A percentile compares a stretch with the other conserved stretches of the same genome.
These are phyloP conservation scores for Mesocentrotus franciscanus DNA, from an alignment of 53 echinoderm and acorn worm species.

Conservation along the genomic window DNA sequence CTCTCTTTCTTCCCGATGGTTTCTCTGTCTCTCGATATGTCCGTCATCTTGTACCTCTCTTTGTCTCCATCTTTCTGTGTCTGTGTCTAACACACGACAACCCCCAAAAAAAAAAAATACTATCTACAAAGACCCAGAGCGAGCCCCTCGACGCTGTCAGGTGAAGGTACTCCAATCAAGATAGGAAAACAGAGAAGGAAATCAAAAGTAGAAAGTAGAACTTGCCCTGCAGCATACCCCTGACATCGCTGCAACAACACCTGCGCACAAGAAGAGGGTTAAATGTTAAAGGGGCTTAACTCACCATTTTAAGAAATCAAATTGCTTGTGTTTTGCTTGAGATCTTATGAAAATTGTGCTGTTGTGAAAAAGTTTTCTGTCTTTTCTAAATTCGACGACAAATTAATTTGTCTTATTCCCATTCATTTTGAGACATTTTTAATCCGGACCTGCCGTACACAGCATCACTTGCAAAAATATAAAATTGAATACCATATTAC, in stretches of 20 bases:
- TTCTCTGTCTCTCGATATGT: neutral
- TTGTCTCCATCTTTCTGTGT: neutral
- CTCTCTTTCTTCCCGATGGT: neutral
- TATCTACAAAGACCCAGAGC: neutral
- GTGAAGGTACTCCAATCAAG: neutral
- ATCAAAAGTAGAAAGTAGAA: neutral
- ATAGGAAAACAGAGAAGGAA: neutral
- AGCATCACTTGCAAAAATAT: no score
- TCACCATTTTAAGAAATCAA: neutral
- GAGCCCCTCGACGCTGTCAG: neutral
- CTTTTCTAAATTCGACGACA: no score
- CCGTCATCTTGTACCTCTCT: neutral
- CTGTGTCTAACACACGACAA: no score
- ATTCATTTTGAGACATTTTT: no score
- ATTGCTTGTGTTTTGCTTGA: neutral
- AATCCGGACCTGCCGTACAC: no score
- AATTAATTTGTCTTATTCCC: no score
- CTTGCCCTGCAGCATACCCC: constrained; percentile 1
- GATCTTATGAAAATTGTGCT: neutral
- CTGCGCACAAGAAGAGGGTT: neutral
- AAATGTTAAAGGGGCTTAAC: neutral
- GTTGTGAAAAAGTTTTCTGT: no score
- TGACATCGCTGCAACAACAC: neutral
- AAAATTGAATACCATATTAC: no score
- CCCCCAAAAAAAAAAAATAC: neutral